These are phyloP conservation scores for Triplophysa tibetana DNA, from an alignment of 2,113 vertebrate genomes.

Conservation along the genomic window DNA sequence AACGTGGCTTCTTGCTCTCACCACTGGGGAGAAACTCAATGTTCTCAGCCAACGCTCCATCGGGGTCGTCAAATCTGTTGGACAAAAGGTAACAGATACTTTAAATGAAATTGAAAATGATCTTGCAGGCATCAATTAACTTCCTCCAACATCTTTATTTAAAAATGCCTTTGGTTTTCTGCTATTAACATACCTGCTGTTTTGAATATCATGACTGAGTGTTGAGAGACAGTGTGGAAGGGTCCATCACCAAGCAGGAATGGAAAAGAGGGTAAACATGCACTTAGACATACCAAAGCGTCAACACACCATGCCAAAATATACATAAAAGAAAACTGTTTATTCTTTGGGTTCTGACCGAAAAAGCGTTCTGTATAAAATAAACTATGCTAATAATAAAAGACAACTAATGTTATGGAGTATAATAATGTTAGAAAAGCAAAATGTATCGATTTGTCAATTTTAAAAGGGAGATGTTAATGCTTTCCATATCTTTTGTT, in stretches of 20 bases:
- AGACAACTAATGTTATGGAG: no score
- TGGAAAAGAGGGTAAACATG: slow-evolving; percentile 70
- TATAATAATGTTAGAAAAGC: no score
- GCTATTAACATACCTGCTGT: slow-evolving; percentile 68
- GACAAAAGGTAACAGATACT: slow-evolving; percentile 13
- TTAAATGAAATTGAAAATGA: not conserved
- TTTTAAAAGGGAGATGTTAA: no score
- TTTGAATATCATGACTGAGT: slow-evolving; percentile 70
- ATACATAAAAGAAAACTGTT: not conserved
- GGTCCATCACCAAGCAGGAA: slow-evolving; percentile 61
- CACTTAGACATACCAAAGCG: slow-evolving; percentile 59
- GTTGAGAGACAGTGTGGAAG: slow-evolving; percentile 23
- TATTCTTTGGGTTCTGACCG: no score
- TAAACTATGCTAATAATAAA: no score
- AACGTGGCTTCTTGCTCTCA: slow-evolving; percentile 84
- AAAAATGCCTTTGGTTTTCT: not conserved
- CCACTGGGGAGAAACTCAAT: slow-evolving; percentile 83
- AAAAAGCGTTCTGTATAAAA: no score
- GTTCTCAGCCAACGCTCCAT: slow-evolving; percentile 71
- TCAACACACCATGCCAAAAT: slow-evolving; percentile 48
- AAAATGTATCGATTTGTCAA: no score
- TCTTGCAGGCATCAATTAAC: not conserved
- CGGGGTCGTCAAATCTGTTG: slow-evolving; percentile 81
- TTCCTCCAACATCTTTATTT: not conserved
- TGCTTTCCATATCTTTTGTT: no score